Conservation (phyloP, 2,113 vertebrate genomes). For the Takifugu bimaculatus region DNA sequence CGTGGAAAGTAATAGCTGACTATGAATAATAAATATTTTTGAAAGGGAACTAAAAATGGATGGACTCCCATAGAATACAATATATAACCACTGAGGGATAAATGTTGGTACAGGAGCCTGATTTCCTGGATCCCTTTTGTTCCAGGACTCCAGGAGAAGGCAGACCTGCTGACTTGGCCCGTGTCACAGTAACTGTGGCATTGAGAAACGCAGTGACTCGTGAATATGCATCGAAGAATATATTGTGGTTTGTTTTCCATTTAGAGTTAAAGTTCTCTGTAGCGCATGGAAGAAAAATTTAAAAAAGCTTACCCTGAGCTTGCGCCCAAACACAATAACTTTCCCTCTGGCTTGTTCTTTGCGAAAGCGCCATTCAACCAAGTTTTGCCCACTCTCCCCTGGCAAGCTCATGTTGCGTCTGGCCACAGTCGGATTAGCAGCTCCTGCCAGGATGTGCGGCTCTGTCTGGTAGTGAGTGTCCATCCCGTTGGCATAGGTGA, state of each 20-base stretch:
- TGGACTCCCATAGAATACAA: constrained; percentile 17
- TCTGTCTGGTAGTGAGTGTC: constrained; percentile 96
- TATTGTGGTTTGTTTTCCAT: neutral
- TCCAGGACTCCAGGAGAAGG: neutral
- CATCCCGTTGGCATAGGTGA: constrained; percentile 92
- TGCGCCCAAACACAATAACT: constrained; percentile 94
- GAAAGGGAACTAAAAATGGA: constrained; percentile 23
- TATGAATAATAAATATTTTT: constrained; percentile 46
- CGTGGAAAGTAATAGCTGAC: constrained; percentile 39
- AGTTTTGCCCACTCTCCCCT: constrained; percentile 89
- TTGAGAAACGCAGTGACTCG: neutral
- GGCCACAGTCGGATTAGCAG: constrained; percentile 90
- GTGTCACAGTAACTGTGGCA: neutral
- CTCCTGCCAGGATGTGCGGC: constrained; percentile 90
- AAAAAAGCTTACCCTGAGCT: constrained; percentile 82
- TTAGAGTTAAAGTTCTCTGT: neutral
- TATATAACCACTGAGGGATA: constrained; percentile 27
- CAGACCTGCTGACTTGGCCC: neutral
- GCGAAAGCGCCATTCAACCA: constrained; percentile 96
- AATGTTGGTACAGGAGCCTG: constrained; percentile 8
- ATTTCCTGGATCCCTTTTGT: neutral
- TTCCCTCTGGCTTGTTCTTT: constrained; percentile 94
- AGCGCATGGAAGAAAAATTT: neutral
- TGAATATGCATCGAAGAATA: neutral
- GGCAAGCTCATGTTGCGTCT: constrained; percentile 96